Conservation (phyloP, 2,797 vertebrate genomes). For the Sebastes goodei region DNA sequence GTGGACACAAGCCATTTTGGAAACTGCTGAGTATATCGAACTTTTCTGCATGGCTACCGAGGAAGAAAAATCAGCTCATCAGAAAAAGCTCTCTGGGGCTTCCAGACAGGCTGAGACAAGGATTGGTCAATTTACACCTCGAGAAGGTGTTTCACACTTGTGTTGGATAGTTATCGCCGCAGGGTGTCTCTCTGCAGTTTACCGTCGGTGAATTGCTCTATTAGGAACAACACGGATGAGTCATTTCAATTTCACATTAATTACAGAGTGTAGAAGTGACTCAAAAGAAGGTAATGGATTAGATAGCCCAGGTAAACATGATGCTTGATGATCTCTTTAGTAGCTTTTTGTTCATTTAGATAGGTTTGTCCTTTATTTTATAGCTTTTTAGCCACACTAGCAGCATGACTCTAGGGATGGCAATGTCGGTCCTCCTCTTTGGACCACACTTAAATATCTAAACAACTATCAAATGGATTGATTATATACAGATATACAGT, state of each 20-base stretch:
- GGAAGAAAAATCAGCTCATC: constrained; percentile 55
- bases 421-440: neutral
- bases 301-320: neutral
- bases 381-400: neutral
- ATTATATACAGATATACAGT: neutral
- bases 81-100: constrained; percentile 34
- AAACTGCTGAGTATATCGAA: constrained; percentile 69
- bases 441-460: neutral
- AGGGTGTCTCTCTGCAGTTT: neutral
- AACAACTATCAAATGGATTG: neutral
- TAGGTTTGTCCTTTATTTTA: neutral
- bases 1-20: constrained; percentile 48
- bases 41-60: constrained; percentile 48
- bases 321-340: neutral
- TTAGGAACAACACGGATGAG: neutral
- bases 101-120: constrained; percentile 24
- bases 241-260: neutral
- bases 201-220: constrained; percentile 5
- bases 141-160: constrained; percentile 23
- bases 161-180: neutral
- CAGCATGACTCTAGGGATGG: neutral
- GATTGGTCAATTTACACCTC: constrained; percentile 47
- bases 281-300: neutral
- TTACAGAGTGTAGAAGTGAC: neutral
- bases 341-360: neutral